Evolutionary conservation across 2,888 invertebrate species (phyloP).

Genomic region (Endomychus coccineus): DNA sequence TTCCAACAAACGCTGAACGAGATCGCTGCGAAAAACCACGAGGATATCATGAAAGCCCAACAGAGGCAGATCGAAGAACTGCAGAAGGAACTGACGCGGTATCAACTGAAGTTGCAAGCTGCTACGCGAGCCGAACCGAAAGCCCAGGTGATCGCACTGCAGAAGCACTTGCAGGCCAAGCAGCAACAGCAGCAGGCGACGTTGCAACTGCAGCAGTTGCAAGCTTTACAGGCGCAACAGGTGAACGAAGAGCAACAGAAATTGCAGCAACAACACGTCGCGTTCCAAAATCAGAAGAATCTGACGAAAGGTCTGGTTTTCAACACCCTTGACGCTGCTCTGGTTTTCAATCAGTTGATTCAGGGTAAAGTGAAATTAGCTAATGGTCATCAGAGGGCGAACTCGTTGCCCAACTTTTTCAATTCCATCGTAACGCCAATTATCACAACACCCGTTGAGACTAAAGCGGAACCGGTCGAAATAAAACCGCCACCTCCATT

Average conservation of each 20-base stretch:
- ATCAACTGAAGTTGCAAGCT: constrained; percentile 68
- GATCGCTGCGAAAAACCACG: constrained; percentile 34
- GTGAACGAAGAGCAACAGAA: constrained; percentile 45
- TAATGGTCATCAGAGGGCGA: constrained; percentile 48
- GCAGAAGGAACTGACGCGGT: constrained; percentile 71
- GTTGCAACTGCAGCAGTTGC: constrained; percentile 55
- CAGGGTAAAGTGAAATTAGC: constrained; percentile 45
- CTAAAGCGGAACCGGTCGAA: constrained; percentile 35
- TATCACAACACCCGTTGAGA: constrained; percentile 26
- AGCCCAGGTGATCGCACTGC: constrained; percentile 36
- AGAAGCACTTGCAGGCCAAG: constrained; percentile 39
- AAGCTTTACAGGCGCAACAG: constrained; percentile 45
- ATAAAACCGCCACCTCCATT: constrained; percentile 56
- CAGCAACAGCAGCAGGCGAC: constrained; percentile 47
- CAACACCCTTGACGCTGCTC: constrained; percentile 53
- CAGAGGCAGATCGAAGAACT: constrained; percentile 81
- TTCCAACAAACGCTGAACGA: constrained; percentile 18
- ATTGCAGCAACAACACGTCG: constrained; percentile 46
- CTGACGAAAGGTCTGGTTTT: constrained; percentile 51
- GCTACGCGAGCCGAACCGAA: constrained; percentile 43
- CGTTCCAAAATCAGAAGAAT: constrained; percentile 44
- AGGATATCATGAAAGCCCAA: constrained; percentile 77
- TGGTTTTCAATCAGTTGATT: constrained; percentile 47
- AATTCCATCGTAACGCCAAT: constrained; percentile 37
- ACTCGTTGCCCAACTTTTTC: constrained; percentile 55